Percentiles rank a stretch among this genome's conserved stretches.
phyloP scores from a whole-genome alignment of 2,797 vertebrate species.

The Muscicapa striata region DNA sequence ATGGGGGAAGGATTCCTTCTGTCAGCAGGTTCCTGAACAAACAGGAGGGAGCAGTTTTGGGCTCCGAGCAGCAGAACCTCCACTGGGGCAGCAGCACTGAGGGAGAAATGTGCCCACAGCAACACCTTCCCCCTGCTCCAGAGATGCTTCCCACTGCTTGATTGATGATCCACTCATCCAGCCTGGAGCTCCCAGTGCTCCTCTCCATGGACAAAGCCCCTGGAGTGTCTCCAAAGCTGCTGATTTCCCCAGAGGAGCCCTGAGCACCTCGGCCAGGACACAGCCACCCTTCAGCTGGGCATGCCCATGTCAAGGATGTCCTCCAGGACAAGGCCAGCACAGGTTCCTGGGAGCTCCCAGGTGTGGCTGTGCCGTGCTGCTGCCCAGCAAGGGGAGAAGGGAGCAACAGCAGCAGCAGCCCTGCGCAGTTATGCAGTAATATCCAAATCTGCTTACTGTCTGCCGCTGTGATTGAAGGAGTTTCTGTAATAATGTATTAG shows the following conservation, averaged over 20 bases:
- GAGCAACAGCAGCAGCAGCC: slow-evolving; percentile 25
- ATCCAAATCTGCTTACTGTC: slow-evolving; percentile 76
- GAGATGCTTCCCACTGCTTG: background rate
- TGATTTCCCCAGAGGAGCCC: background rate
- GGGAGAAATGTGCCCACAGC: background rate
- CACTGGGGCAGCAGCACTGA: background rate
- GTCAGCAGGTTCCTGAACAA: background rate
- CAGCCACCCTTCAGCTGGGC: background rate
- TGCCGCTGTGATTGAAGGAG: slow-evolving; percentile 73
- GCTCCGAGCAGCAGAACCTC: background rate
- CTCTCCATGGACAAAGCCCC: background rate
- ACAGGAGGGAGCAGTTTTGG: background rate
- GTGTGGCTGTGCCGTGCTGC: background rate
- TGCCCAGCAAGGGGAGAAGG: background rate
- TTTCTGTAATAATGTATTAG: slow-evolving; percentile 77
- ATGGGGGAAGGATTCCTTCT: background rate
- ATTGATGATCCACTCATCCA: background rate
- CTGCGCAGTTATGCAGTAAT: slow-evolving; percentile 47
- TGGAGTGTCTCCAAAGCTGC: background rate
- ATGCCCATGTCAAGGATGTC: background rate
- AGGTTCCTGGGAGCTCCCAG: background rate
- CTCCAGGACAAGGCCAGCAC: background rate
- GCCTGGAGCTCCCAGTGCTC: background rate
- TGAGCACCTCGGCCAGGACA: background rate
- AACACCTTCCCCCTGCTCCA: background rate